Percentiles rank a stretch among this genome's conserved stretches.
These are phyloP conservation scores for Aurelia sp. DNA, from an alignment of 30 jellyfish, hydroid and myxozoan species.

Conservation along the genomic window DNA sequence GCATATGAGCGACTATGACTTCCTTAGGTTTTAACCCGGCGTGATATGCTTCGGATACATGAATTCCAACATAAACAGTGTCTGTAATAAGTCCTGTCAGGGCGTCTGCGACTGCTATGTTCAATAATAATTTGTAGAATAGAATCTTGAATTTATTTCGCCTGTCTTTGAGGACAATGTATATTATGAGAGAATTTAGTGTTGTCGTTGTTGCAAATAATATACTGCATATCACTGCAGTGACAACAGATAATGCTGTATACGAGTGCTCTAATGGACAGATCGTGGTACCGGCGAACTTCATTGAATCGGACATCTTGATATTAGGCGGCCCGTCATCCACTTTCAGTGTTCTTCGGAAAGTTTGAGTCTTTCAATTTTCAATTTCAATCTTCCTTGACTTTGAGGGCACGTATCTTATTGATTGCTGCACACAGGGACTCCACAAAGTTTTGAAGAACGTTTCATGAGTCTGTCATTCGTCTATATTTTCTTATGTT, in stretches of 20 bases:
- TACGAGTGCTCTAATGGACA: conserved; percentile 35
- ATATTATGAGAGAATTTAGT: conserved; percentile 36
- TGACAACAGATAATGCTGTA: conserved; percentile 13
- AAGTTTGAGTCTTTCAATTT: too few species aligned
- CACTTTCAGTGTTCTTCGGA: too few species aligned
- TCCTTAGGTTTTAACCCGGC: conserved; percentile 23
- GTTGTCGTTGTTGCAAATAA: conserved; percentile 30
- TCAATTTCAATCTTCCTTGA: too few species aligned
- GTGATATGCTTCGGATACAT: conserved; percentile 36
- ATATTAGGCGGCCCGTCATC: background rate
- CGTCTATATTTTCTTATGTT: too few species aligned
- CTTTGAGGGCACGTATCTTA: too few species aligned
- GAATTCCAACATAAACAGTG: conserved; percentile 39
- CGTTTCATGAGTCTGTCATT: too few species aligned
- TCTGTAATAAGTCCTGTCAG: conserved; percentile 63
- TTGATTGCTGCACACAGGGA: too few species aligned
- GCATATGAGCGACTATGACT: conserved; percentile 28
- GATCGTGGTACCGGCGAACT: background rate
- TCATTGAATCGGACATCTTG: background rate
- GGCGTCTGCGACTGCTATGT: conserved; percentile 62
- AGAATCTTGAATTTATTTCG: conserved; percentile 42
- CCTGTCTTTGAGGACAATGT: conserved; percentile 36
- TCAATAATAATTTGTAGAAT: conserved; percentile 50
- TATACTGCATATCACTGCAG: conserved; percentile 34
- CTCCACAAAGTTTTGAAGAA: too few species aligned